These are phyloP conservation scores for Daptonema setosum DNA, from an alignment of 2,888 invertebrate species.

Conservation along the genomic window DNA sequence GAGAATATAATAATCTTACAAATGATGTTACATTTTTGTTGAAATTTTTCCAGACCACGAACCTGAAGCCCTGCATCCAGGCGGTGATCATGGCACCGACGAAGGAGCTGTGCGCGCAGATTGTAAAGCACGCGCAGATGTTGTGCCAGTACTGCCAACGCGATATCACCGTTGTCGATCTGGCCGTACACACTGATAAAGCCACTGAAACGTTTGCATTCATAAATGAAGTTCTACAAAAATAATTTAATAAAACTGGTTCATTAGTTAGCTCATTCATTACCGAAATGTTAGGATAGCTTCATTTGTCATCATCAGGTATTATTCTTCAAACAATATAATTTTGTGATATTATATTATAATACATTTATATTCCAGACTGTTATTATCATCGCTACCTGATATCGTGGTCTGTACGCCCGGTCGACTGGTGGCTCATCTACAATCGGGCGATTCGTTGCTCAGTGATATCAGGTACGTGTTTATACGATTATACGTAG, in stretches of 20 bases:
- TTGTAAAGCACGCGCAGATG: neutral
- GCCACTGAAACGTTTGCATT: neutral
- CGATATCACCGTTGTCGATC: neutral
- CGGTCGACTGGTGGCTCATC: slow-evolving; percentile 2
- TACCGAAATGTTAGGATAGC: neutral
- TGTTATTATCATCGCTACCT: neutral
- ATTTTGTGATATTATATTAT: too few relatives aligned
- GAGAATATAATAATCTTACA: too few relatives aligned
- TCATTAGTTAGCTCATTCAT: neutral
- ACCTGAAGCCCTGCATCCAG: neutral
- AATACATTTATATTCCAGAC: too few relatives aligned
- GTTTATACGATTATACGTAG: too few relatives aligned
- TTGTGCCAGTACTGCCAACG: neutral
- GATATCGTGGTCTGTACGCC: slow-evolving; percentile 8
- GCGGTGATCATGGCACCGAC: slow-evolving; percentile 23
- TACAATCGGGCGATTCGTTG: neutral
- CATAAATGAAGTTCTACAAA: neutral
- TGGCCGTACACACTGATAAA: neutral
- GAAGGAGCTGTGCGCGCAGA: slow-evolving; percentile 16
- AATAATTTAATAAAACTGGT: too few relatives aligned
- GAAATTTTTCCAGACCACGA: too few relatives aligned
- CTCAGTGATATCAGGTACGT: too few relatives aligned
- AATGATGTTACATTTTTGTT: too few relatives aligned
- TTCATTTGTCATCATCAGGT: too few relatives aligned
- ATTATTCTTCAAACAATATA: too few relatives aligned